Evolutionary conservation across 2,113 vertebrate genomes (phyloP).

Genomic region (Lasiurus cinereus): DNA sequence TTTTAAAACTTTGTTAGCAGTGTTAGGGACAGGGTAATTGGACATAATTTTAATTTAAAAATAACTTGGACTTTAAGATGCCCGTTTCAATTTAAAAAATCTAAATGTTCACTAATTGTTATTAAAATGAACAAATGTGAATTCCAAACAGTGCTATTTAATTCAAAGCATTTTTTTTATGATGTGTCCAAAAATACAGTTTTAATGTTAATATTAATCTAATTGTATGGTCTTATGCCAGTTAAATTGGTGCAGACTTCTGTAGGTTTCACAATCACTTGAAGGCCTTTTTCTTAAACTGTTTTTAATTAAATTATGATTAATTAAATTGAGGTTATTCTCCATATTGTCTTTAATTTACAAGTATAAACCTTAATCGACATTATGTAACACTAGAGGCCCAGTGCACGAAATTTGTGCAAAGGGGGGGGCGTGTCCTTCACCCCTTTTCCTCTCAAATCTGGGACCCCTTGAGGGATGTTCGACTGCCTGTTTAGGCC

Average conservation of each 20-base stretch:
- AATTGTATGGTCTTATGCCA: slow-evolving; percentile 22
- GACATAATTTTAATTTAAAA: slow-evolving; percentile 58
- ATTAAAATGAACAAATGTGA: background rate
- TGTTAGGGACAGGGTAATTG: background rate
- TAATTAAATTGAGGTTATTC: slow-evolving; percentile 35
- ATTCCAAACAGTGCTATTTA: slow-evolving; percentile 62
- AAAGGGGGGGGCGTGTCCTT: too few species aligned
- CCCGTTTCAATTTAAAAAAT: background rate
- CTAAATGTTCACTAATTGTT: background rate
- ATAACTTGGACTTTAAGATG: slow-evolving; percentile 28
- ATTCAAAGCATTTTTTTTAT: slow-evolving; percentile 52
- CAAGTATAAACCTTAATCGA: slow-evolving; percentile 9
- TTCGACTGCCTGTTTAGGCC: too few species aligned
- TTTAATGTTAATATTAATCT: slow-evolving; percentile 51
- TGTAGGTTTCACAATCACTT: slow-evolving; percentile 47
- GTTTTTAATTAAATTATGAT: slow-evolving; percentile 50
- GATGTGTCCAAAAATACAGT: background rate
- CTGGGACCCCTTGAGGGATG: too few species aligned
- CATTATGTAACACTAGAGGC: background rate
- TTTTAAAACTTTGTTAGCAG: slow-evolving; percentile 34
- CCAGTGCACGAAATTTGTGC: too few species aligned
- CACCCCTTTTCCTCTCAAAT: too few species aligned
- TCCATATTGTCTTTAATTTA: background rate
- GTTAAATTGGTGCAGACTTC: background rate
- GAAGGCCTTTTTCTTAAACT: slow-evolving; percentile 14